Evolutionary conservation across 2,113 vertebrate genomes (phyloP), one percentile per base, ranked within the genome.

Genomic region (Onychostoma macrolepis): DNA sequence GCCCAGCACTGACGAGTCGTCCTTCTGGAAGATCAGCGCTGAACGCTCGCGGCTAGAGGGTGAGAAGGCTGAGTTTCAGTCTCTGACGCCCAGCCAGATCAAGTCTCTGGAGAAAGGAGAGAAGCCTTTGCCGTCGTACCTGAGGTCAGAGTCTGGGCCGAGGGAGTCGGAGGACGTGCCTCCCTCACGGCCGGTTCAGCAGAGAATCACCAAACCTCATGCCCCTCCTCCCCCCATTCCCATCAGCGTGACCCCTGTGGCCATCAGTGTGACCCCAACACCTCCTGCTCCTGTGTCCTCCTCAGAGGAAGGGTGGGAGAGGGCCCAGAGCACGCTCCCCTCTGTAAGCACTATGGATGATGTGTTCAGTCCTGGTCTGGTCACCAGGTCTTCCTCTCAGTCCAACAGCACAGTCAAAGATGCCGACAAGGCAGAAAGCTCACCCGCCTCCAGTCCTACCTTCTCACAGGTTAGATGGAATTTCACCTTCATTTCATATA

Each of bases 41-140:
- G 98, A 99, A 91, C 95, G 98, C 83, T 99, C 98, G 0, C 95
- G 96, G 69, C 94, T 96, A 74, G 97, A 99, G 88, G 97, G 97
- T 3, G 95, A 96, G 12, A 95, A 97, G 84, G 95, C 96, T 0
- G 96, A 97, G 67, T 99, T 99, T 93, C 96, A 96, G 89, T 99
- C 97, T 0, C 92, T 99, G 79, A 99, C 97, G 0, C 98, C 98
- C 13, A 99, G 98, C 90, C 98, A 99, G 93, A 99, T 99, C 92
- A 99, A 99, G 90, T 99, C 97, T 50, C 94, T 99, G 87, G 98
- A 99, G 92, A 99, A 99, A 90, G 98, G 97, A 77, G 98, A 99
- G 91, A 99, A 99, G 90, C 91, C 95, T 10, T 92, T 97, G 87
- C 96, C 97, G 0, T 94, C 95, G 7, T 97, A 97, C 90, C 96